Evolutionary conservation across 2,888 invertebrate species (phyloP), one percentile per base, ranked within the genome.

Genomic region (Microplitis deprimator): DNA sequence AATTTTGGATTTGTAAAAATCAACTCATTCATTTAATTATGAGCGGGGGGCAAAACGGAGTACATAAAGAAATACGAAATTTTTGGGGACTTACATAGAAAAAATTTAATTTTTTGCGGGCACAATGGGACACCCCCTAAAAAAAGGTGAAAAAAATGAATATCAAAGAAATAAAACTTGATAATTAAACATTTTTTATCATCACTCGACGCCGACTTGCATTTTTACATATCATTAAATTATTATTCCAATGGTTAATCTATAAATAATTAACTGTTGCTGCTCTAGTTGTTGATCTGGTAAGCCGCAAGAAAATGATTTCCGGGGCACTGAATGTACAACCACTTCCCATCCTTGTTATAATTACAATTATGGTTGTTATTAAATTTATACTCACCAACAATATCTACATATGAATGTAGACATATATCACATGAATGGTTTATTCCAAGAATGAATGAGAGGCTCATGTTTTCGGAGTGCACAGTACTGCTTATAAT

Each of bases 401-500:
- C 50, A 10, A 50, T 50, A 50, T 50, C 8, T 50, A 13, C 13
- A 50, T 68, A 6, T 61, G 59, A 61, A 72, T 7, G 39, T 61
- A n/a, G n/a, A 20, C 10, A 40, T 39, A 40, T 39, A 20, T 67
- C 29, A 16, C 29, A 68, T 77, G 77, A 73, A 77, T 77, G 69
- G 65, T 69, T 73, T 65, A 65, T 65, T 73, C 69, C 68, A 73
- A 73, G 77, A 73, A 77, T 73, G 73, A 77, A 73, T 78, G 77
- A 40, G 38, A 61, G 68, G 17, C 73, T 64, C 75, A 78, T 80
- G 77, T 80, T 78, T 80, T 78, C 60, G 41, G 78, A 75, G 75
- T 59, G 78, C 72, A 41, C 78, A 77, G 77, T 80, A 80, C 71
- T 80, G 78, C 71, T 76, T 60, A 60, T 70, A 64, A 70, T 38